These are phyloP conservation scores for Perca flavescens DNA, from an alignment of 2,113 vertebrate genomes.

Conservation along the genomic window DNA sequence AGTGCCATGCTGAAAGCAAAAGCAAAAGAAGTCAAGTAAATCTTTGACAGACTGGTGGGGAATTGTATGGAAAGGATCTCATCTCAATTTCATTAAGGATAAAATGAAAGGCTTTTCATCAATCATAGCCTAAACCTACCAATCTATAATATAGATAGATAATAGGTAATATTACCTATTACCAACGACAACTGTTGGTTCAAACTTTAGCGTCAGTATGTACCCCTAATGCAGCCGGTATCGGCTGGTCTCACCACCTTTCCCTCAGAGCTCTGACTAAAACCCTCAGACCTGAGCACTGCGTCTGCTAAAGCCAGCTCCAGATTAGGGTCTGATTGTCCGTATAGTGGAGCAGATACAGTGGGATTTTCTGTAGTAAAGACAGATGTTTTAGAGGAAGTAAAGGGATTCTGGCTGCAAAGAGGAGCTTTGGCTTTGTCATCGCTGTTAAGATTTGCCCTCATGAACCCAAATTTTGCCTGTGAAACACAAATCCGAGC, in stretches of 20 bases:
- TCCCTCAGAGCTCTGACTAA: conserved; percentile 51
- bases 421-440: conserved; percentile 72
- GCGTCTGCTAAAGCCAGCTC: conserved; percentile 57
- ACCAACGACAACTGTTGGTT: neutral
- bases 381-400: conserved; percentile 80
- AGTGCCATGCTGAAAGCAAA: conserved; percentile 45
- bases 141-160: neutral
- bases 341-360: conserved; percentile 72
- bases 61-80: conserved; percentile 15
- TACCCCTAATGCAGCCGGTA: conserved; percentile 32
- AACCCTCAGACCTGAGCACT: conserved; percentile 60
- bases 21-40: neutral
- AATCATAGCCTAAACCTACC: neutral
- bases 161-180: neutral
- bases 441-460: conserved; percentile 55
- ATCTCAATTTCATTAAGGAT: neutral
- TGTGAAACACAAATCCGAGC: neutral
- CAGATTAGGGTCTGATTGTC: conserved; percentile 77
- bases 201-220: conserved; percentile 11
- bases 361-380: conserved; percentile 77
- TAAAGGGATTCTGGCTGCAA: conserved; percentile 66
- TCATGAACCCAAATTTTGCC: conserved; percentile 47
- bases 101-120: neutral
- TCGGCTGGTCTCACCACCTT: conserved; percentile 37
- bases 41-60: conserved; percentile 10